phyloP scores from a whole-genome alignment of 2,797 vertebrate species.

The Onychomys leucogaster region DNA sequence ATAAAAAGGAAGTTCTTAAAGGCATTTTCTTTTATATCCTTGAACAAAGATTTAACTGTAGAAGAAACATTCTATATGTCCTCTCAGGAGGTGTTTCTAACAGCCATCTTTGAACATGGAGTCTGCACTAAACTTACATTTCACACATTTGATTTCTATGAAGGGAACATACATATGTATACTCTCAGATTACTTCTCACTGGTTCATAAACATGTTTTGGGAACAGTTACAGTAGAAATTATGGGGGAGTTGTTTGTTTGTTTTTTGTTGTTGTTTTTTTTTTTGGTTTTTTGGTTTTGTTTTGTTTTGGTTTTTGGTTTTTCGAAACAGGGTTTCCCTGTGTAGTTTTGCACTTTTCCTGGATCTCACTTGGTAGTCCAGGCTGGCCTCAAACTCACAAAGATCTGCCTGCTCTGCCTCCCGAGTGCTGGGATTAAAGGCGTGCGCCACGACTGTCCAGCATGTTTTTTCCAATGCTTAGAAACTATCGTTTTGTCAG shows the following conservation, averaged over 20 bases:
- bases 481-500: not conserved
- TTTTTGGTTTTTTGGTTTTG: no score
- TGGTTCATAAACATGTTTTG: not conserved
- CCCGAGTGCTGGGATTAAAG: no score
- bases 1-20: not conserved
- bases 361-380: no score
- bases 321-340: no score
- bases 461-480: not conserved
- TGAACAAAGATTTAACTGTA: not conserved
- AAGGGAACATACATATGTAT: accelerated
- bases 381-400: no score
- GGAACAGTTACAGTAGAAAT: accelerated
- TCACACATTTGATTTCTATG: not conserved
- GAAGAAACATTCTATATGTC: accelerated
- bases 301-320: no score
- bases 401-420: no score
- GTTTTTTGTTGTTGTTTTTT: no score
- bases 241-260: no score
- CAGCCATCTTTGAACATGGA: accelerated
- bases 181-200: not conserved
- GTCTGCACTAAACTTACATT: accelerated
- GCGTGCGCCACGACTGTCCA: no score
- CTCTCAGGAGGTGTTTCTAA: not conserved
- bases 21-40: not conserved
- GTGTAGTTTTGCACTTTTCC: no score